Base-by-base conservation (phyloP, 2,113 vertebrate species). In the Cnemophilus loriae region DNA sequence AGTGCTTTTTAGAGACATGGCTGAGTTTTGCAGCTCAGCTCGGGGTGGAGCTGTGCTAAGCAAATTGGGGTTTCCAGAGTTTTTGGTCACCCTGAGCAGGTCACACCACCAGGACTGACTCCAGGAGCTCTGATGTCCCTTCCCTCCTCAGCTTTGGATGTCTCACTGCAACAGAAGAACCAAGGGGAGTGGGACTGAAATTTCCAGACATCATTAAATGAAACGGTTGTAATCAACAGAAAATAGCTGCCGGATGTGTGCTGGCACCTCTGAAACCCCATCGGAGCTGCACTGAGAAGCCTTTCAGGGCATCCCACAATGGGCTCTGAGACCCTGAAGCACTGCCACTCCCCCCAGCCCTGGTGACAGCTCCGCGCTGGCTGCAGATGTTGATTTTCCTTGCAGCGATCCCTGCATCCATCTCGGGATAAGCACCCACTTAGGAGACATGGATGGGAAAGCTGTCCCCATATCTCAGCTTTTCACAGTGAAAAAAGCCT, bases 381-480 rank as follows among this genome's bases (percentile, higher is more conserved):
- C 84, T 80, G 92, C 67, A 93, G 87, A 70, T 21, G 84, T 77
- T 89, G 82, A 22, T 33, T 85, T 89, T 89, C 46, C 87, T 78
- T 33, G 65, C 76, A 74, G 67, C 90, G 79, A 96, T 96, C 75
- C 24, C 77, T 85, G 81, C 88, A 87, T 89, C 92, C 70, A 83
- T 90, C 94, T 93, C 42, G 9, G 52, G 71, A 70, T 73, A 95
- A 95, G 57, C 65, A 79, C 77, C 59, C 64, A 52, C 55, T 83
- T 77, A 67, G 1, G 57, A 90, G 76, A 47, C 24, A 27, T 6
- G 47, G 74, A 89, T 92, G 84, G 67, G 55, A 89, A 91, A 95
- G 91, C 94, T 91, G 93, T 93, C 89, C 80, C 69, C 67, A 35
- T 87, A 84, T 87, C 81, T 93, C 86, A 87, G 73, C 59, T 69